phyloP scores from a whole-genome alignment of 2,888 invertebrate genomes.

The Priapulus caudatus region DNA sequence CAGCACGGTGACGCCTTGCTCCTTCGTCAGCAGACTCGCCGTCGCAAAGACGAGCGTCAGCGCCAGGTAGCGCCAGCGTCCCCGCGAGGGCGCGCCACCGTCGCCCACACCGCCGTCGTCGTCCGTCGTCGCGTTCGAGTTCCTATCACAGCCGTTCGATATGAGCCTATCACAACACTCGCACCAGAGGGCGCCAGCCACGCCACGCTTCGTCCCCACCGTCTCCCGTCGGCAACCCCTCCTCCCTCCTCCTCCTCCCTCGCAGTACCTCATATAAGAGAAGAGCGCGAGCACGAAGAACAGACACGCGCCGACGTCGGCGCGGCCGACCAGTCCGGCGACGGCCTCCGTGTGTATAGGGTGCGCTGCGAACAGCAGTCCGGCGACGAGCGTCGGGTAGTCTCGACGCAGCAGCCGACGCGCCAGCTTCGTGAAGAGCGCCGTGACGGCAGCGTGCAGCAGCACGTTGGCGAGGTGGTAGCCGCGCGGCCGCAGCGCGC shows the following conservation, averaged over 20 bases:
- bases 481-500: constrained; percentile 45
- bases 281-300: constrained; percentile 78
- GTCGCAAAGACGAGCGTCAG: constrained; percentile 54
- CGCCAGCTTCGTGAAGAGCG: constrained; percentile 64
- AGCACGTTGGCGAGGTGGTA: constrained; percentile 76
- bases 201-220: constrained; percentile 37
- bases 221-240: constrained; percentile 24
- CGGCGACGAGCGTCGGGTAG: constrained; percentile 58
- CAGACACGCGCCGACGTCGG: constrained; percentile 81
- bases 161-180: no score
- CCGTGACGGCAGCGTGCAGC: constrained; percentile 71
- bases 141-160: not conserved
- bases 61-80: constrained; percentile 48
- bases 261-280: constrained; percentile 60
- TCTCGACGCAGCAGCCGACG: constrained; percentile 44
- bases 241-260: no score
- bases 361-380: constrained; percentile 80
- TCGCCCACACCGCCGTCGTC: constrained; percentile 13
- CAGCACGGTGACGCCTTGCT: constrained; percentile 83
- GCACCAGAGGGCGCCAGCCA: no score
- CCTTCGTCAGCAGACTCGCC: constrained; percentile 81
- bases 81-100: constrained; percentile 21
- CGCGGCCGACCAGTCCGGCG: constrained; percentile 85
- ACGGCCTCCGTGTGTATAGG: constrained; percentile 95
- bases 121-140: constrained; percentile 5